phyloP scores from a whole-genome alignment of 2,797 vertebrate species.

The Salarias fasciatus region DNA sequence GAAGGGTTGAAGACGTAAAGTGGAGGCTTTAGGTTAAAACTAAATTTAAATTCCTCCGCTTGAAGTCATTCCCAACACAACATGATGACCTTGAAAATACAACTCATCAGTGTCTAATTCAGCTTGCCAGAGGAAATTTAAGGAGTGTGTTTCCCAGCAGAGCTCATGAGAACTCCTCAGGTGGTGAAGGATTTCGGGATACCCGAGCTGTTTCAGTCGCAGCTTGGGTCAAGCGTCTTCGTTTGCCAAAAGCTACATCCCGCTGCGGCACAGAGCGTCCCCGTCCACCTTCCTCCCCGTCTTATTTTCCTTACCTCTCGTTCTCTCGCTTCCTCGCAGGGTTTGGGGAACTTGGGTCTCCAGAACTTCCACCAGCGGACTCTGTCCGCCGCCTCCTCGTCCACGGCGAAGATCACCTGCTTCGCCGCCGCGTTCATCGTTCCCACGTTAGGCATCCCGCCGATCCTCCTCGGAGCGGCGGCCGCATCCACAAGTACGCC shows the following conservation, averaged over 20 bases:
- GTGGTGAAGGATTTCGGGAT: neutral
- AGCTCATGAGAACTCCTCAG: neutral
- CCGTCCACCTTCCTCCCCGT: neutral
- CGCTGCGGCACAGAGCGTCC: neutral
- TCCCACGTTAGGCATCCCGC: conserved; percentile 71
- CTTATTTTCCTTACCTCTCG: neutral
- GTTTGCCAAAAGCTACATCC: neutral
- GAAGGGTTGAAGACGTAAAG: too few species aligned
- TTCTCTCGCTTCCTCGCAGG: conserved; percentile 32
- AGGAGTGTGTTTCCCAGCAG: conserved; percentile 3
- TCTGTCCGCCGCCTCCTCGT: conserved; percentile 63
- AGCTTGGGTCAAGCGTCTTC: neutral
- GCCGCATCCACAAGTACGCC: conserved; percentile 70
- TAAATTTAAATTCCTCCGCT: too few species aligned
- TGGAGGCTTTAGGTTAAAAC: too few species aligned
- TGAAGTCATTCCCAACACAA: too few species aligned
- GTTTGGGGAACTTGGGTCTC: conserved; percentile 72
- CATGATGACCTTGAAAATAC: too few species aligned
- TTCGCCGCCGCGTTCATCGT: conserved; percentile 69
- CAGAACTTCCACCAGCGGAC: conserved; percentile 79
- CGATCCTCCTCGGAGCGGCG: conserved; percentile 70
- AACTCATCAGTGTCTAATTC: too few species aligned
- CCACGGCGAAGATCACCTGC: conserved; percentile 72
- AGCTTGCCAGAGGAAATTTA: too few species aligned
- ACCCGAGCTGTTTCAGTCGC: conserved; percentile 3